Evolutionary conservation across 2,888 invertebrate species (phyloP).

Genomic region (Amblyjoppa fuscipennis): DNA sequence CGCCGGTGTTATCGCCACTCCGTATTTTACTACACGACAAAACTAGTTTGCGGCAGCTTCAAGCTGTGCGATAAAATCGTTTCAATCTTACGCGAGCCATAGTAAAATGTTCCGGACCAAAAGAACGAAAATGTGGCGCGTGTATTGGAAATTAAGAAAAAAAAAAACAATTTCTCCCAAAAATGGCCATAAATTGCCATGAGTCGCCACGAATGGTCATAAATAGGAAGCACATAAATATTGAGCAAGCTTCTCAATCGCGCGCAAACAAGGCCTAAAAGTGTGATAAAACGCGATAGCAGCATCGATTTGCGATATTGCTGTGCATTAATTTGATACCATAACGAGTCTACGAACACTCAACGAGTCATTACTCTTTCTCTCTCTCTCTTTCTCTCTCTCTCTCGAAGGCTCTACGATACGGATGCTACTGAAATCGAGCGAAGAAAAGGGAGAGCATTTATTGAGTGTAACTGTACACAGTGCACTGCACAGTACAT

Average conservation of each 20-base stretch:
- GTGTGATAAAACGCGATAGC: constrained; percentile 52
- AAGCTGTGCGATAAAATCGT: constrained; percentile 26
- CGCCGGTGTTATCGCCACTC: constrained; percentile 53
- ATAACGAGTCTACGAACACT: constrained; percentile 39
- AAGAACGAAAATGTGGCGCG: neutral
- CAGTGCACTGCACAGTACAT: neutral
- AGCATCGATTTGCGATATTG: constrained; percentile 48
- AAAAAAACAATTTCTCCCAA: too few relatives aligned
- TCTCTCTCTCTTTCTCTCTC: neutral
- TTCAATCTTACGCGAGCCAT: constrained; percentile 1
- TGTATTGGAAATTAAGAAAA: neutral
- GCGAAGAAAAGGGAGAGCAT: neutral
- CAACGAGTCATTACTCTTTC: constrained; percentile 38
- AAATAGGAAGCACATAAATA: constrained; percentile 2
- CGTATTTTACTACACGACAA: constrained; percentile 10
- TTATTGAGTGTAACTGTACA: neutral
- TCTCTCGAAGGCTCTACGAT: neutral
- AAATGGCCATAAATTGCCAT: neutral
- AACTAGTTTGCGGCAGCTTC: constrained; percentile 40
- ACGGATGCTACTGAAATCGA: constrained; percentile 9
- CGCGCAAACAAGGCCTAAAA: constrained; percentile 61
- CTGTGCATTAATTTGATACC: constrained; percentile 47
- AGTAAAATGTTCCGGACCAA: neutral
- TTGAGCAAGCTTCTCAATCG: constrained; percentile 18
- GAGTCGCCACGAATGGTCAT: neutral